Conservation (phyloP, 2,888 invertebrate species). For the Epinotia nisella region DNA sequence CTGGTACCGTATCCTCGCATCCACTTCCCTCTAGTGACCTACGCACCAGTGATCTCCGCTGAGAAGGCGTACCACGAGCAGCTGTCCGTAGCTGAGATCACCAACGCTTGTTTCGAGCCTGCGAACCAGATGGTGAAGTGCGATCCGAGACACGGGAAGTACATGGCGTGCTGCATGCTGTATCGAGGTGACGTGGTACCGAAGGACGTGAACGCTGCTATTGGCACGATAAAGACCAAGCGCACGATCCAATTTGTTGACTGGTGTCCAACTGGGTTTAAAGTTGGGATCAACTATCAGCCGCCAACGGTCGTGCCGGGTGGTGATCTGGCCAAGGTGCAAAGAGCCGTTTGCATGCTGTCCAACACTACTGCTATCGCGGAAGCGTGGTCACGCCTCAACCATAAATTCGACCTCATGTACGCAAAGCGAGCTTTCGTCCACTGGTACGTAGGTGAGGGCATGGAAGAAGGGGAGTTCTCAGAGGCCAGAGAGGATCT, state of each 20-base stretch:
- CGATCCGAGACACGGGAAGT: slow-evolving; percentile 95
- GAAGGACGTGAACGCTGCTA: slow-evolving; percentile 96
- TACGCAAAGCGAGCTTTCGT: slow-evolving; percentile 98
- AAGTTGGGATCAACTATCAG: slow-evolving; percentile 94
- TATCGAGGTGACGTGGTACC: slow-evolving; percentile 98
- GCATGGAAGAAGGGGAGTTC: slow-evolving; percentile 94
- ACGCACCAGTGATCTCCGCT: slow-evolving; percentile 96
- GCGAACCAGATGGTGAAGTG: slow-evolving; percentile 98
- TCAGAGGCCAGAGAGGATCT: slow-evolving; percentile 88
- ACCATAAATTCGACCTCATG: slow-evolving; percentile 98
- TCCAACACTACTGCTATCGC: slow-evolving; percentile 99
- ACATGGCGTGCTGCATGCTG: slow-evolving; percentile 98
- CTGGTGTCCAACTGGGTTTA: slow-evolving; percentile 93
- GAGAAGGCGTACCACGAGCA: slow-evolving; percentile 98
- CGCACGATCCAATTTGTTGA: slow-evolving; percentile 97
- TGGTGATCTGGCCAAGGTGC: slow-evolving; percentile 96
- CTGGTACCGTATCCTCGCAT: slow-evolving; percentile 97
- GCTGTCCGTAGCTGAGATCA: slow-evolving; percentile 95
- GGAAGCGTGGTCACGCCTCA: slow-evolving; percentile 98
- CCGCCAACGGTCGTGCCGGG: slow-evolving; percentile 95
- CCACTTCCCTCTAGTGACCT: slow-evolving; percentile 96
- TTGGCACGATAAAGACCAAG: slow-evolving; percentile 97
- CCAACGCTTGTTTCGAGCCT: slow-evolving; percentile 97
- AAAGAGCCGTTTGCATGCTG: slow-evolving; percentile 98
- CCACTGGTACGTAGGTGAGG: slow-evolving; percentile 96